Conservation (phyloP, 2,888 invertebrate genomes). For the Maniola hyperantus region DNA sequence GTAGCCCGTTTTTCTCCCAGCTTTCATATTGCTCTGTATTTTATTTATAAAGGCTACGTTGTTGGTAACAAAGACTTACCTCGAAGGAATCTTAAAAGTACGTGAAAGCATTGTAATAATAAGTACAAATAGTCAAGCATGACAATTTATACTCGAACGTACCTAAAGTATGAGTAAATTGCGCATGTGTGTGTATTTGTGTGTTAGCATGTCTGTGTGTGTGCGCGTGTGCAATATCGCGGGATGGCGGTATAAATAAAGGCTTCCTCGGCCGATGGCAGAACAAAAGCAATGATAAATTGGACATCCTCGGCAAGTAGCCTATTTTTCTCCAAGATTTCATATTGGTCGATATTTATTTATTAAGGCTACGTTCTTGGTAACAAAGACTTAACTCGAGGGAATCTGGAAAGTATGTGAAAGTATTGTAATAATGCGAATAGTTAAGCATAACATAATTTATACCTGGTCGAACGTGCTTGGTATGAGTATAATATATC, state of each 20-base stretch:
- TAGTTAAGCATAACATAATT: background rate
- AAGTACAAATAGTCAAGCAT: background rate
- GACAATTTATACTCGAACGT: background rate
- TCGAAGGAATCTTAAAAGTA: background rate
- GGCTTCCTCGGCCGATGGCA: constrained; percentile 28
- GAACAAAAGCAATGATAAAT: constrained; percentile 40
- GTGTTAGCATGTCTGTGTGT: background rate
- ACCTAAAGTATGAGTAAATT: too few relatives aligned
- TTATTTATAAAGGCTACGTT: constrained; percentile 7
- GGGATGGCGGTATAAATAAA: constrained; percentile 32
- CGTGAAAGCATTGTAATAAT: background rate
- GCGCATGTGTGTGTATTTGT: background rate
- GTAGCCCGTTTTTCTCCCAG: constrained; percentile 26
- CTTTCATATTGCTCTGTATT: constrained; percentile 24
- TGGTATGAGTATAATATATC: too few relatives aligned
- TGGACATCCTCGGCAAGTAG: constrained; percentile 31
- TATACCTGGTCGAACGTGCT: background rate
- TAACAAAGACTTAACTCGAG: background rate
- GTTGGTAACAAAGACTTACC: constrained; percentile 1
- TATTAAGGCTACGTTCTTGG: background rate
- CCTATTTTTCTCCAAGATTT: constrained; percentile 26
- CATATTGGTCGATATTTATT: constrained; percentile 23
- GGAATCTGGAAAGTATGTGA: background rate
- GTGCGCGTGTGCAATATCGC: constrained; percentile 25
- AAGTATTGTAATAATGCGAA: background rate